These are phyloP conservation scores for Spicauda simplicius DNA, from an alignment of 2,888 invertebrate species.

Conservation along the genomic window DNA sequence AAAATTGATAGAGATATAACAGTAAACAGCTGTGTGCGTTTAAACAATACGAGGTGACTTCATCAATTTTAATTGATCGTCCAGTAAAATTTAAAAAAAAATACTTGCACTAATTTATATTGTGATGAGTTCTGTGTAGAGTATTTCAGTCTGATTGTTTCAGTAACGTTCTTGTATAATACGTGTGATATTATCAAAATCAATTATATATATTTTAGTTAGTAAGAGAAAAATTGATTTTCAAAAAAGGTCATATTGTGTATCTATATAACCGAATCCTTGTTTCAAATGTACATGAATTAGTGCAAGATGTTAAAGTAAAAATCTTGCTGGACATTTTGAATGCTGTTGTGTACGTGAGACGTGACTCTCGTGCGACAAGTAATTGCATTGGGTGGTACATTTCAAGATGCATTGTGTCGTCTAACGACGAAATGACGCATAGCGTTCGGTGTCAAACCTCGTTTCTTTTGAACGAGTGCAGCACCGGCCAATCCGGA, in stretches of 20 bases:
- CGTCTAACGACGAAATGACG: slow-evolving; percentile 60
- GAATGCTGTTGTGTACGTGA: slow-evolving; percentile 53
- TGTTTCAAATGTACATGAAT: neutral
- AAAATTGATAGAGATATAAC: slow-evolving; percentile 49
- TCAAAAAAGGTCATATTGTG: no score
- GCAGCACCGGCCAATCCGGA: slow-evolving; percentile 97
- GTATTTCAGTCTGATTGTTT: neutral
- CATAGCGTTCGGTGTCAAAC: slow-evolving; percentile 85
- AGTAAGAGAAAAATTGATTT: no score
- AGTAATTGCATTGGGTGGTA: slow-evolving; percentile 69
- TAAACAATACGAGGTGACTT: slow-evolving; percentile 57
- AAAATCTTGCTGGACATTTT: slow-evolving; percentile 56
- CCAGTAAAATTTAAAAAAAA: slow-evolving; percentile 29
- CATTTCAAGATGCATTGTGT: slow-evolving; percentile 78
- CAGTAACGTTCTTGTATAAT: no score
- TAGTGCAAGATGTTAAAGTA: slow-evolving; percentile 27
- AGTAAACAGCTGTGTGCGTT: slow-evolving; percentile 67
- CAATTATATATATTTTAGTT: no score
- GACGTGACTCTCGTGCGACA: slow-evolving; percentile 67
- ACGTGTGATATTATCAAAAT: no score
- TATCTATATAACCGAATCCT: no score
- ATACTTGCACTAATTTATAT: slow-evolving; percentile 32
- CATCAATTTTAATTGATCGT: slow-evolving; percentile 27
- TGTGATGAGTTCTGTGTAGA: neutral
- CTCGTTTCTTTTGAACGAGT: slow-evolving; percentile 93